Conservation (phyloP, 2,797 vertebrate species). For the Pempheris klunzingeri region DNA sequence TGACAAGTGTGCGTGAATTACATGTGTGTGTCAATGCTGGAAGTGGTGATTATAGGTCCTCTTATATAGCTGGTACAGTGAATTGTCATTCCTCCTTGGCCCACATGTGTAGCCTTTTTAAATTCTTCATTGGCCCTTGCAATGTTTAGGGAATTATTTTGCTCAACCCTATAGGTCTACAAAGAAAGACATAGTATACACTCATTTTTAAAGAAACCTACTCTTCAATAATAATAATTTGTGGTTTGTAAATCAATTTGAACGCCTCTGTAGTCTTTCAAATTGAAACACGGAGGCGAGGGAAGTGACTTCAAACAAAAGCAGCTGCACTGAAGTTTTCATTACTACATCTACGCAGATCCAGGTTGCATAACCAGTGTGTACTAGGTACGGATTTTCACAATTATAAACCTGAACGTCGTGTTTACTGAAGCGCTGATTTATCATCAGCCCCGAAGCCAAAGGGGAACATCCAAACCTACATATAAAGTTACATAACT, state of each 20-base stretch:
- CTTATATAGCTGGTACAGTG: neutral
- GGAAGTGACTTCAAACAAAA: constrained; percentile 11
- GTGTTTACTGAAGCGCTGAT: constrained; percentile 65
- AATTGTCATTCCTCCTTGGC: neutral
- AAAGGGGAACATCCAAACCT: constrained; percentile 37
- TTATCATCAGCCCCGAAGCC: constrained; percentile 24
- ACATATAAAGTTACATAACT: constrained; percentile 68
- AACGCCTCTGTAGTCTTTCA: neutral
- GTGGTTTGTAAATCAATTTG: neutral
- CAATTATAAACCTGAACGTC: constrained; percentile 52
- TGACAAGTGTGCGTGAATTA: too few relatives aligned
- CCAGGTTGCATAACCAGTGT: constrained; percentile 52
- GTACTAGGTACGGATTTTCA: constrained; percentile 22
- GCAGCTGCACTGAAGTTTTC: constrained; percentile 11
- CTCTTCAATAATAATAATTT: neutral
- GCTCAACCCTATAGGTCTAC: neutral
- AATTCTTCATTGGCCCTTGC: neutral
- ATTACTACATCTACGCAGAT: constrained; percentile 10
- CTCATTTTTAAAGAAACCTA: neutral
- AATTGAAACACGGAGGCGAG: constrained; percentile 1
- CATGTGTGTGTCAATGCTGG: too few relatives aligned
- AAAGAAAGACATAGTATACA: neutral
- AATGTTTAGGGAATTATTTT: neutral
- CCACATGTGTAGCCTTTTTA: neutral
- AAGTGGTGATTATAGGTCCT: neutral